Base-by-base conservation (phyloP, 2,888 invertebrate genomes). In the Parnassius mnemosyne region DNA sequence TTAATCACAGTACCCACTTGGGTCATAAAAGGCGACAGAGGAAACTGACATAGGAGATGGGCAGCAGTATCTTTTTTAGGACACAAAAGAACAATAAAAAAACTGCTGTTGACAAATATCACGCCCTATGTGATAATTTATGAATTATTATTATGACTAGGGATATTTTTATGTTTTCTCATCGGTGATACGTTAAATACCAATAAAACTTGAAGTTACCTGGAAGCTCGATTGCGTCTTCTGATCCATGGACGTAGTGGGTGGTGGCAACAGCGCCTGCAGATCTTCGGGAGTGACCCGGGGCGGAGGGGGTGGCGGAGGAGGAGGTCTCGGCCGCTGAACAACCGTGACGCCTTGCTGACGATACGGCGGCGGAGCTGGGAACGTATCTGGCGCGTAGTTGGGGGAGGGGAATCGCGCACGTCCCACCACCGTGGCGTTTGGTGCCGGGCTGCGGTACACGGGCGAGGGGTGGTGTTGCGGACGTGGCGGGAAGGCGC, bases 151-250 rank as follows among this genome's bases (percentile, higher is more conserved):
- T 20, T 20, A 20, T 20, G 20, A 20, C 20, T 20, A 20, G 20
- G 2, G 20, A 20, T 20, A 20, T 20, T 20, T 20, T 20, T 34
- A 5, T 7, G 34, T 34, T 7, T 34, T 34, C 34, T 34, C 34
- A 34, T 34, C 34, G 7, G 34, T 34, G 34, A 34, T 34, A 34
- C 3, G 34, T 34, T 34, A 34, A 34, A 34, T 34, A 34, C 5
- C 34, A 34, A 34, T 34, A 5, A 34, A 34, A 34, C 34, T 34
- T 34, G 7, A 34, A 5, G 11, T 20, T 53, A 88, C 89, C 84
- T 93, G 93, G 74, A 92, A 93, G 81, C 93, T 93, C 47, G 92
- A 93, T 76, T 93, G 93, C 43, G 93, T 94, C 70, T 92, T 93
- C 71, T 93, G 93, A 66, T 94, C 93, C 93, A 94, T 93, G 3